Evolutionary conservation across 1,140 invertebrate genomes (phyloP).

Genomic region (Pogonomyrmex barbatus): DNA sequence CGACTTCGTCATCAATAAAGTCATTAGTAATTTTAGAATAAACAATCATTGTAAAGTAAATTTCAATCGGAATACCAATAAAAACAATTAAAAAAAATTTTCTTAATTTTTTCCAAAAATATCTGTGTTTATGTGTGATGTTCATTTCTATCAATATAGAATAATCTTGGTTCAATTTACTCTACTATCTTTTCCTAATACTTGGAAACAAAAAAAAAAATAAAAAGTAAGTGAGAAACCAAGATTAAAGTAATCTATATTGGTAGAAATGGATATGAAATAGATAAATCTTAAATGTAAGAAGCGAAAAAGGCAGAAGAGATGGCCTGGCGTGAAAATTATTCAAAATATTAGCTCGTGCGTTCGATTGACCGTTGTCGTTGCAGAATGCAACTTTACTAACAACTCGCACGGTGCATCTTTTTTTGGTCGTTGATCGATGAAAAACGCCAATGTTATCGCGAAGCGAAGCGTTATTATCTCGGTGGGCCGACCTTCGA

Average conservation of each 20-base stretch:
- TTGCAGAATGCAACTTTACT: neutral
- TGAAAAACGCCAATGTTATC: slow-evolving; percentile 32
- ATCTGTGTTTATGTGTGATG: too few species aligned
- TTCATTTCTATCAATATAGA: too few species aligned
- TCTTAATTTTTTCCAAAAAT: too few species aligned
- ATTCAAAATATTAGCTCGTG: neutral
- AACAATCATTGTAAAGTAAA: too few species aligned
- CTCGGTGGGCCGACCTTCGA: slow-evolving; percentile 56
- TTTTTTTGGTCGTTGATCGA: slow-evolving; percentile 38
- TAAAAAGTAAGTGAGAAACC: too few species aligned
- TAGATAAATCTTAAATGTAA: neutral
- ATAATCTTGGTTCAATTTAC: too few species aligned
- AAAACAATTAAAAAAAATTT: too few species aligned
- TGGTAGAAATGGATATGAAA: neutral
- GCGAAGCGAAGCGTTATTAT: slow-evolving; percentile 63
- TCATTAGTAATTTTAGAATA: too few species aligned
- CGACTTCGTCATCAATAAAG: too few species aligned
- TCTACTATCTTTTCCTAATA: too few species aligned
- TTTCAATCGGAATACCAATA: too few species aligned
- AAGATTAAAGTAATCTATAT: too few species aligned
- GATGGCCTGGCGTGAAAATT: neutral
- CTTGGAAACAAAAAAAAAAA: neutral
- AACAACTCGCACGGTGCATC: neutral
- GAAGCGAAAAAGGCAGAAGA: neutral
- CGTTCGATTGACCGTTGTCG: neutral